phyloP scores from a whole-genome alignment of 2,113 vertebrate genomes.

The Hemiscyllium ocellatum region DNA sequence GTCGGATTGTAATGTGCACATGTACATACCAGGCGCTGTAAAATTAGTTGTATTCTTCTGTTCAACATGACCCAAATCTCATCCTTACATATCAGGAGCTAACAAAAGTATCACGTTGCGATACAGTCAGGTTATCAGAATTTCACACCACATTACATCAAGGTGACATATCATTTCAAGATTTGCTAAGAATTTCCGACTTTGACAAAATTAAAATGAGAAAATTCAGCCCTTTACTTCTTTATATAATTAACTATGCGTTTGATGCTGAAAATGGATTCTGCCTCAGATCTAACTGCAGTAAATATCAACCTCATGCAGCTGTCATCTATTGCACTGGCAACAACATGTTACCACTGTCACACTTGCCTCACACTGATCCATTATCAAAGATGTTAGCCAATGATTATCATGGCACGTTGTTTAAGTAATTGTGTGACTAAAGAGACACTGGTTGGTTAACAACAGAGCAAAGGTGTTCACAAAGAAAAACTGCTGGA shows the following conservation, averaged over 20 bases:
- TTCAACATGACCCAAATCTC: no score
- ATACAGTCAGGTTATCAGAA: no score
- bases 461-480: not conserved
- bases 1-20: no score
- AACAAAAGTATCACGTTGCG: no score
- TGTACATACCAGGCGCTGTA: no score
- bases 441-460: not conserved
- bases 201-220: no score
- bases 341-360: not conserved
- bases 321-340: not conserved
- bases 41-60: no score
- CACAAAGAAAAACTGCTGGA: not conserved
- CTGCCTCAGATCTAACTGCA: not conserved
- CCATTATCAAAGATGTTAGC: not conserved
- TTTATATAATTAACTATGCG: not conserved
- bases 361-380: not conserved
- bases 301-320: not conserved
- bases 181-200: no score
- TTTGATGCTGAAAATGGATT: not conserved
- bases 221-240: not conserved
- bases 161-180: no score
- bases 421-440: not conserved
- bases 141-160: no score
- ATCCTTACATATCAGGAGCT: no score
- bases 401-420: not conserved